A percentile compares a stretch with the other conserved stretches of the same genome.
Evolutionary conservation across 2,113 vertebrate species (phyloP).

Genomic region (Neolamprologus sp.): DNA sequence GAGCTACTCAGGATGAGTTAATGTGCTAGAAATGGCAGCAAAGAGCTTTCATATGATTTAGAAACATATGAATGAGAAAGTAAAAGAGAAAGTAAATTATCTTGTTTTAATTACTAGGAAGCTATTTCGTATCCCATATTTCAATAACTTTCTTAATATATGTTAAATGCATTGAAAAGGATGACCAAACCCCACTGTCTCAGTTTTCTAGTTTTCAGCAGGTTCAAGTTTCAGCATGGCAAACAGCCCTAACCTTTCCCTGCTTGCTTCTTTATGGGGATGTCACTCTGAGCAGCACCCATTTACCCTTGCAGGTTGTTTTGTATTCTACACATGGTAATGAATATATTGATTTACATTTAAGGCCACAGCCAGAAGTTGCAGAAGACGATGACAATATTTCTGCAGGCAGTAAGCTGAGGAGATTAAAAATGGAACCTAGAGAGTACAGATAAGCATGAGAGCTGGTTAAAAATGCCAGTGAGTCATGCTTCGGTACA

Average conservation of each 20-base stretch:
- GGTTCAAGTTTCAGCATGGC: neutral
- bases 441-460: neutral
- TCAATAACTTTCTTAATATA: neutral
- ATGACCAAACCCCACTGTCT: neutral
- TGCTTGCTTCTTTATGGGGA: neutral
- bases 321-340: conserved; percentile 54
- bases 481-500: neutral
- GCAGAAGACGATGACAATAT: conserved; percentile 51
- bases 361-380: conserved; percentile 39
- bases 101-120: neutral
- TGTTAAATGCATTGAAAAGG: neutral
- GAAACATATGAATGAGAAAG: neutral
- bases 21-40: neutral
- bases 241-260: neutral
- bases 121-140: neutral
- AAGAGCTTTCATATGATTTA: neutral
- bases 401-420: conserved; percentile 59
- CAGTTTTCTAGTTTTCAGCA: neutral
- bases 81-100: neutral
- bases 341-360: conserved; percentile 67
- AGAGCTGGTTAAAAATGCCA: neutral
- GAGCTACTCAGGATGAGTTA: neutral
- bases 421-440: conserved; percentile 57
- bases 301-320: conserved; percentile 46
- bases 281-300: conserved; percentile 24